Conservation (phyloP, 2,113 vertebrate species). For the Podiceps cristatus region DNA sequence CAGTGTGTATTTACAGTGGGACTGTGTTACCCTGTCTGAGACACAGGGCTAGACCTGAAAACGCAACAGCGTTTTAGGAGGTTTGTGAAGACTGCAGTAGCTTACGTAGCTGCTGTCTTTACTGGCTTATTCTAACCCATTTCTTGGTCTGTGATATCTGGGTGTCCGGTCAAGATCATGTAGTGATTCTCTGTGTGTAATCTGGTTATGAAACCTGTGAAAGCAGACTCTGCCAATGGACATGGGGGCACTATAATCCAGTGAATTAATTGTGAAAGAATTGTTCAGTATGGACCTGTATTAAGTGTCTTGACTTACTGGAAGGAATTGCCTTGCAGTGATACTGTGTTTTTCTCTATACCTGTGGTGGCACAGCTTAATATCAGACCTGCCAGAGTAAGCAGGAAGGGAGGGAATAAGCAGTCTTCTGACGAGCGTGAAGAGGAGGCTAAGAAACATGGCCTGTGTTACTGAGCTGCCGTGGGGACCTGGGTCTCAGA, state of each 20-base stretch:
- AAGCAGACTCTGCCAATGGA: background rate
- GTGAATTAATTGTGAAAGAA: background rate
- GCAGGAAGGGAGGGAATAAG: background rate
- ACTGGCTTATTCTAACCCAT: background rate
- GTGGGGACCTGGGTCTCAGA: rapidly evolving
- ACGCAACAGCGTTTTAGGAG: background rate
- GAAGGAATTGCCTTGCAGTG: background rate
- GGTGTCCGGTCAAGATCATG: background rate
- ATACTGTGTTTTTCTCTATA: background rate
- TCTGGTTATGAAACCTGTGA: background rate
- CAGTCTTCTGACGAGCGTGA: rapidly evolving
- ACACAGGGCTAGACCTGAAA: background rate
- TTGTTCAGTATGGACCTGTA: background rate
- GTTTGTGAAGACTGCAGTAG: background rate
- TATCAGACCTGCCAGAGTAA: background rate
- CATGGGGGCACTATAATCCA: background rate
- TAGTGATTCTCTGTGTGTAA: background rate
- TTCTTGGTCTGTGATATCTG: background rate
- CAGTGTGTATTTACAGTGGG: background rate
- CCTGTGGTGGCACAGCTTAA: background rate
- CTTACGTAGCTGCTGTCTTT: background rate
- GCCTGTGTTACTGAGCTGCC: rapidly evolving
- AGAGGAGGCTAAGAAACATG: background rate
- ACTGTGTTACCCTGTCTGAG: background rate
- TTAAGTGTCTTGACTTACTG: background rate